phyloP scores from a whole-genome alignment of 2,113 vertebrate genomes.

The Actenoides lindsayi region DNA sequence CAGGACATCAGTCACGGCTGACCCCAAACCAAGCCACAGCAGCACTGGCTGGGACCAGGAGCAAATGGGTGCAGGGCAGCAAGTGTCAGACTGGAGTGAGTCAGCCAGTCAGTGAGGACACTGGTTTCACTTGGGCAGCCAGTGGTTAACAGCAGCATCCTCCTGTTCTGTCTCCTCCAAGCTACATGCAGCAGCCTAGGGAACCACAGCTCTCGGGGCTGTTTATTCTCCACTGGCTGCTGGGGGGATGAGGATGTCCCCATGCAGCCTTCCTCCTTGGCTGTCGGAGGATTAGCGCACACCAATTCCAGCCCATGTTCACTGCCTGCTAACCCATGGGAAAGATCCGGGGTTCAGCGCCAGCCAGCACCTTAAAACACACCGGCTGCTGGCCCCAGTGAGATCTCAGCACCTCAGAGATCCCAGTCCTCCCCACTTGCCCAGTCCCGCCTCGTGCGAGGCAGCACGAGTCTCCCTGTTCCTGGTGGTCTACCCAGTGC shows the following conservation, averaged over 20 bases:
- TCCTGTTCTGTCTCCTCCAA: background rate
- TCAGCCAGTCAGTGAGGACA: background rate
- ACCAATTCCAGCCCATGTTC: rapidly evolving
- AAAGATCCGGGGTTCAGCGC: rapidly evolving
- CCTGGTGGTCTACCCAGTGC: rapidly evolving
- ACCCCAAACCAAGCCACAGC: background rate
- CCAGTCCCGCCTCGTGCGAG: rapidly evolving
- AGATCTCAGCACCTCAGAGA: background rate
- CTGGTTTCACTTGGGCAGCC: background rate
- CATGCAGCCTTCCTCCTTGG: background rate
- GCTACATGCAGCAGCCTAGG: background rate
- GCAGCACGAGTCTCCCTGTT: rapidly evolving
- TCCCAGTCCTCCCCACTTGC: background rate
- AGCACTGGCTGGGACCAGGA: background rate
- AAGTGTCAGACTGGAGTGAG: background rate
- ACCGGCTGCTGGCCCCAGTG: background rate
- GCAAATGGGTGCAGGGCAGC: background rate
- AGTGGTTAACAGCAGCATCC: background rate
- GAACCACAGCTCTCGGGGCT: background rate
- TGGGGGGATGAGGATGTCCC: background rate
- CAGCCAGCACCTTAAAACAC: background rate
- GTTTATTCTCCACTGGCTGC: background rate
- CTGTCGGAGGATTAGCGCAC: background rate
- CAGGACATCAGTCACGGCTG: background rate
- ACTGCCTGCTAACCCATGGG: background rate